A percentile compares a stretch with the other conserved stretches of the same genome.
Evolutionary conservation across 2,888 invertebrate species (phyloP).

Genomic region (Tetanocera ferruginea): DNA sequence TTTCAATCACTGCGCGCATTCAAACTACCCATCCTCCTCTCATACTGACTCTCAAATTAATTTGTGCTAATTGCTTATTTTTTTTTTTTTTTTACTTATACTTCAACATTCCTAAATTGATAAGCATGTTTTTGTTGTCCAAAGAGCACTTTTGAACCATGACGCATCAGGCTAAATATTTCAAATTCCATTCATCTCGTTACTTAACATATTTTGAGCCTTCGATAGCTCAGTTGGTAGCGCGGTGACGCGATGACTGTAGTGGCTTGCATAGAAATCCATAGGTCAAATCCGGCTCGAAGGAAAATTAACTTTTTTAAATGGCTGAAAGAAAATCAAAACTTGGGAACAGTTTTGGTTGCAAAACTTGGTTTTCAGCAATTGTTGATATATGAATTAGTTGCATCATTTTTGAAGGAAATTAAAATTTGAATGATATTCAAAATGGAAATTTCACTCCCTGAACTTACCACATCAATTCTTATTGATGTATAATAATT

Average conservation of each 20-base stretch:
- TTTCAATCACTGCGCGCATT: too few relatives aligned
- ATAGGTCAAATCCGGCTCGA: constrained; percentile 67
- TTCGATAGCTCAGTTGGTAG: constrained; percentile 69
- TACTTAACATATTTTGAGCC: constrained; percentile 43
- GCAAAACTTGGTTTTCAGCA: too few relatives aligned
- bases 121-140: not conserved
- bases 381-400: too few relatives aligned
- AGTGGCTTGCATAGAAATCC: constrained; percentile 54
- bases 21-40: not conserved
- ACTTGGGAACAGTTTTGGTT: too few relatives aligned
- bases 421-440: too few relatives aligned
- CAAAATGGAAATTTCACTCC: too few relatives aligned
- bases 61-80: not conserved
- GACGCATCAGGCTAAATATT: too few relatives aligned
- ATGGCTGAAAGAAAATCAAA: too few relatives aligned
- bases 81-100: not conserved
- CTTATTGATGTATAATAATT: too few relatives aligned
- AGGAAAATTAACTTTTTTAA: constrained; percentile 48
- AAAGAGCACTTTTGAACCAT: not conserved
- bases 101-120: not conserved
- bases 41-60: not conserved
- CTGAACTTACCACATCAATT: too few relatives aligned
- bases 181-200: not conserved
- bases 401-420: too few relatives aligned
- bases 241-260: constrained; percentile 68